Base-by-base conservation (phyloP, 1,140 invertebrate species). In the Chrysopa pallens region DNA sequence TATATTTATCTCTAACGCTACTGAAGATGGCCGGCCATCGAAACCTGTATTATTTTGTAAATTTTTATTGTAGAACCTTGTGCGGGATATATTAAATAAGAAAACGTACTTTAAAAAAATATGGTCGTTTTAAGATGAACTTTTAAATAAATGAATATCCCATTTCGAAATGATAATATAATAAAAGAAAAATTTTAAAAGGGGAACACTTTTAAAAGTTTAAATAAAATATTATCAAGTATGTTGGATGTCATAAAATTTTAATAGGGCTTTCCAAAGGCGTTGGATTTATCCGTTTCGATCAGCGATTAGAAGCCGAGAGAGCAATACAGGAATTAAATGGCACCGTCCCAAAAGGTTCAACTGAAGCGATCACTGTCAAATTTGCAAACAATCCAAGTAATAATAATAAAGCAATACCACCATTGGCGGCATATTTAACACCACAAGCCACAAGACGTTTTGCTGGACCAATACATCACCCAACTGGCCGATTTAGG, bases 301-400 rank as follows among this genome's bases (percentile, higher is more conserved):
- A 98, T 66, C 91, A 97, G 63, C 81, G 93, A 44, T 75, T 87
- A 50, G 94, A 98, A 66, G 95, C 95, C 6, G 95, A 99, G 63
- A 71, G 86, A 36, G 95, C 95, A 17, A 98, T 98, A 52, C 87
- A 96, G 61, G 90, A 97, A 66, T 68, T 98, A 52, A 96, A 98
- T 63, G 94, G 95, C 46, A 92, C 89, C 48, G 88, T 94, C 68
- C 94, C 85, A 40, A 93, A 88, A 64, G 89, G 90, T 52, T 89
- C 88, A 39, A 84, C 86, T 44, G 94, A 98, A 65, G 90, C 92
- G 31, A 95, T 99, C 52, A 96, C 92, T 31, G 95, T 99, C 47
- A 98, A 99, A 69, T 98, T 99, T 66, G 95, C 95, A 47, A 98
- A 98, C 67, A 97, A 93, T 62, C 87, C 89, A n/a, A 91, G 86